Base-by-base conservation (phyloP, 2,888 invertebrate species). In the Cheilosia soror region DNA sequence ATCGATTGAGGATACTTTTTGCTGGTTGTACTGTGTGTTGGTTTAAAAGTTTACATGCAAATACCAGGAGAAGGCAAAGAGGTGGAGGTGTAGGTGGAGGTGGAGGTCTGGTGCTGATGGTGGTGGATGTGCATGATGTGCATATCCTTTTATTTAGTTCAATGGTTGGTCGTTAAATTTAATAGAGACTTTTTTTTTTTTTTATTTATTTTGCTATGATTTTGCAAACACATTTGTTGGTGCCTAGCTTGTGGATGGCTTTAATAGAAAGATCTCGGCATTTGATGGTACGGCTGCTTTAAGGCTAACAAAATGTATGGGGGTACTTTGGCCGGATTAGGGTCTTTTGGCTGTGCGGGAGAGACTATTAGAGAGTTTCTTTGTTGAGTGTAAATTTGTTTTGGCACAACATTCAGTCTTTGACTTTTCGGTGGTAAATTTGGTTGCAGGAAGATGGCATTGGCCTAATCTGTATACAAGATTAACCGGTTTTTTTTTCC, bases 141-240 rank as follows among this genome's bases (percentile, higher is more conserved):
- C 84, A 85, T 85, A 85, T 85, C 81, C 77, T 81, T 85, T 85
- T 85, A 85, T 85, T 85, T 85, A 85, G 85, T 85, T 85, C 85
- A 85, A 85, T 81, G 85, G 85, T 76, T 81, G 81, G 85, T 81
- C 85, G 80, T 85, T 85, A 85, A 81, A 85, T 85, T 85, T 81
- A 85, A 85, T 85, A 85, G 76, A 76, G 76, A 66, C 40, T 79
- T 60, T 57, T 80, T 60, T 79, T 47, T 60, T 68, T 42, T 15
- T 72, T 72, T 72, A 15, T 75, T 76, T 71, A 76, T 76, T 85
- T 77, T 77, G 71, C 72, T 77, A 85, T 81, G 85, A 85, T 81
- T 81, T 81, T 68, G 72, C 72, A 77, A 65, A 77, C 58, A 62
- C 7, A 31, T 51, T 68, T 62, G 51, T 47, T 65, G 31, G 15